Base-by-base conservation (phyloP, 2,797 vertebrate genomes). In the Megalops cyprinoides region DNA sequence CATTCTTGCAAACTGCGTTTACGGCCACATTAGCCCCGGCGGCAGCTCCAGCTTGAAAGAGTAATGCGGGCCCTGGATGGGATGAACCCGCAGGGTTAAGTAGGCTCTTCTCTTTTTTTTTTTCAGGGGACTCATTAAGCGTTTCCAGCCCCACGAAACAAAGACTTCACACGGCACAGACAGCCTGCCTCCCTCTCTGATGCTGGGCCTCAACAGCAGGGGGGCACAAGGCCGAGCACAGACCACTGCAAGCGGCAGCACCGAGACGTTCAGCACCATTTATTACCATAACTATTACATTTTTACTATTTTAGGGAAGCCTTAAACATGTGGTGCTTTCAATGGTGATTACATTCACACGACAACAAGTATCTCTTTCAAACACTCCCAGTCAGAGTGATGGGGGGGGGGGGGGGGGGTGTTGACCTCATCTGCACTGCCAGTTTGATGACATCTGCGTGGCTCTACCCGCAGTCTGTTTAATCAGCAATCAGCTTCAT, bases 1-100 rank as follows among this genome's bases (percentile, higher is more conserved):
- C 87, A 90, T 91, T 88, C 88, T 74, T 71, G 79, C 60, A 73
- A 80, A 79, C 10, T 79, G 62, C 60, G 51, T 79, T 69, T 51
- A 9, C 65, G 25, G 14, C 7, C 25, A 20, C 56, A 18, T 20
- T 25, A 4, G 37, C 46, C 49, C 65, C 46, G n/a, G 37, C 9
- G 23, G 55, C 55, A n/a, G 77, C 42, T 46, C 58, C 44, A 8
- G 18, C 28, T 25, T n/a, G 51, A 51, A 1, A 28, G 62, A 69
- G 46, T 31, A 7, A 42, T 79, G 12, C n/a, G 9, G 56, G 34
- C 39, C 65, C 48, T 37, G 25, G 3, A 18, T 18, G 25, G 44
- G 55, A 65, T 82, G 79, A 89, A 55, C 75, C 67, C 65, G n/a
- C n/a, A 28, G 74, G 83, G 82, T 87, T 84, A 87, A 84, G 82